phyloP scores from a whole-genome alignment of 2,113 vertebrate species.

The Coptodon bakossiorum region DNA sequence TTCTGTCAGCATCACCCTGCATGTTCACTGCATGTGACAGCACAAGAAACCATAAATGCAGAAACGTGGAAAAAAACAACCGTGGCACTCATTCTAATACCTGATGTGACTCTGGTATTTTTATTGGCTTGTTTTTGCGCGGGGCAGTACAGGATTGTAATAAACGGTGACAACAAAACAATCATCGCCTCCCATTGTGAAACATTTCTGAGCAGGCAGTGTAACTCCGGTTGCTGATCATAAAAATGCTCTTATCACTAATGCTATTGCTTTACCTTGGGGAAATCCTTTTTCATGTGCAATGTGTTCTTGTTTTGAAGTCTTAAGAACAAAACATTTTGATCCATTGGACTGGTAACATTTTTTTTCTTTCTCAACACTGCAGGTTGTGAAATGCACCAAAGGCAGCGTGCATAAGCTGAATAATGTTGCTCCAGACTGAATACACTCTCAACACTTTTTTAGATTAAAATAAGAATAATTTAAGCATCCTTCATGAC shows the following conservation, averaged over 20 bases:
- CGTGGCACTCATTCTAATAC: neutral
- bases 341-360: neutral
- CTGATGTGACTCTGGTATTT: neutral
- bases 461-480: neutral
- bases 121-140: neutral
- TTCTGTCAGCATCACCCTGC: neutral
- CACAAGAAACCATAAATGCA: neutral
- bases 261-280: neutral
- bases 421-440: neutral
- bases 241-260: neutral
- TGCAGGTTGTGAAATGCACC: slow-evolving; percentile 7
- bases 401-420: neutral
- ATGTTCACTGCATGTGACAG: neutral
- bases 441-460: neutral
- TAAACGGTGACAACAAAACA: neutral
- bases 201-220: neutral
- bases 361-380: neutral
- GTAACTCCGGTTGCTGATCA: neutral
- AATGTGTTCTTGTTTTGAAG: neutral
- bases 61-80: neutral
- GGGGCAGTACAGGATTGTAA: neutral
- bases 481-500: neutral
- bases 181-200: neutral
- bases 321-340: slow-evolving; percentile 19
- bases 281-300: neutral